These are phyloP conservation scores for Zaprionus lachaisei DNA, from an alignment of 1,140 invertebrate species.

Conservation along the genomic window DNA sequence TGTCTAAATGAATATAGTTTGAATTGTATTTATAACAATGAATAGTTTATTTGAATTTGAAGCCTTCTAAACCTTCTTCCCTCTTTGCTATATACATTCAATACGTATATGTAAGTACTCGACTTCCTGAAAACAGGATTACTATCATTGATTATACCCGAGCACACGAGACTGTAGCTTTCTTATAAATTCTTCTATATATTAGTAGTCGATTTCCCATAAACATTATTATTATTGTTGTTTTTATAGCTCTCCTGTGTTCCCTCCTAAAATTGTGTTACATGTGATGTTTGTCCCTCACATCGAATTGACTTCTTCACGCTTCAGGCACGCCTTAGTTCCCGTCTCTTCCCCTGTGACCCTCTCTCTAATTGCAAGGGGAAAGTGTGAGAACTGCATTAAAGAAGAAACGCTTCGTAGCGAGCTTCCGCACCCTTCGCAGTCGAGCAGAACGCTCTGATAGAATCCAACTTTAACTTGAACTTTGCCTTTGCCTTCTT, in stretches of 20 bases:
- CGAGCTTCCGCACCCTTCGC: slow-evolving; percentile 5
- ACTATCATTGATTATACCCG: not conserved
- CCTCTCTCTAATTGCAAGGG: not conserved
- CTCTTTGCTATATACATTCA: not conserved
- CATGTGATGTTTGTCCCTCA: slow-evolving; percentile 1
- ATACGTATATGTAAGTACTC: not conserved
- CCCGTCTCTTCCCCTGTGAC: not conserved
- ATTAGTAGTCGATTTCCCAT: not conserved
- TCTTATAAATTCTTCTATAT: no score
- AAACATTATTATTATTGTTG: not conserved
- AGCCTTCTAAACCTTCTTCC: not conserved
- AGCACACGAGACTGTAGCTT: no score
- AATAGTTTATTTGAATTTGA: not conserved
- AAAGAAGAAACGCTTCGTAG: slow-evolving; percentile 38
- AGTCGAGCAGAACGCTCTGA: slow-evolving; percentile 40
- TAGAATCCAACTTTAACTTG: slow-evolving; percentile 32
- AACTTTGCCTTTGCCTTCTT: slow-evolving; percentile 26
- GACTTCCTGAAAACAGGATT: not conserved
- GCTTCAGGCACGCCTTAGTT: slow-evolving; percentile 9
- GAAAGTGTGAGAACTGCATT: slow-evolving; percentile 47
- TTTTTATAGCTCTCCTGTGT: not conserved
- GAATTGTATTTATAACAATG: not conserved
- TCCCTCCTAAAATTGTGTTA: not conserved
- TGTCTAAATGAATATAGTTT: not conserved
- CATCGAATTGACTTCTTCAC: slow-evolving; percentile 25